Percentiles rank a stretch among this genome's conserved stretches.
Evolutionary conservation across 2,888 invertebrate genomes (phyloP).

Genomic region (Drosophila peninsularis): DNA sequence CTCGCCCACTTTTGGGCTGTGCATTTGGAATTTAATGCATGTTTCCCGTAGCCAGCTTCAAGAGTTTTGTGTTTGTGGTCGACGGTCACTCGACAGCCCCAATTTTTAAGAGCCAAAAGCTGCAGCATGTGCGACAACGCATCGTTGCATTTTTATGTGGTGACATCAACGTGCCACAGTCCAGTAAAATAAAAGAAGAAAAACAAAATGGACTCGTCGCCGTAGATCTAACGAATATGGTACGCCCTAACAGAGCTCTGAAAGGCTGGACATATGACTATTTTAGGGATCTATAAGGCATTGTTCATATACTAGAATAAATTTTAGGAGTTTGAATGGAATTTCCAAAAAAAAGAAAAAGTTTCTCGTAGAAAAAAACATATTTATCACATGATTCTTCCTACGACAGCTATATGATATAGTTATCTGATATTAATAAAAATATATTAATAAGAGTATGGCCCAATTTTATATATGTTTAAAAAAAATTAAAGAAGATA

Average conservation of each 20-base stretch:
- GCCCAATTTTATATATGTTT: too few relatives aligned
- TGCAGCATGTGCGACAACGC: conserved; percentile 62
- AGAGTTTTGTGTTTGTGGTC: conserved; percentile 56
- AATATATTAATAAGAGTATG: too few relatives aligned
- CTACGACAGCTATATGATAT: neutral
- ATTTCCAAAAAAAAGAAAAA: neutral
- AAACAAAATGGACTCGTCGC: neutral
- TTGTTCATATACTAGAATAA: neutral
- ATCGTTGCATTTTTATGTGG: conserved; percentile 65
- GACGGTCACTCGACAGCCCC: conserved; percentile 58
- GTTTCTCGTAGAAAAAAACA: neutral
- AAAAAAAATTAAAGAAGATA: neutral
- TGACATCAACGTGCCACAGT: conserved; percentile 60
- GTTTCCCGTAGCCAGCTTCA: conserved; percentile 30
- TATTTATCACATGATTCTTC: neutral
- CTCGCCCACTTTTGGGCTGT: conserved; percentile 13
- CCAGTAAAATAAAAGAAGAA: conserved; percentile 29
- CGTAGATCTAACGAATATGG: neutral
- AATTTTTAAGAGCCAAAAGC: conserved; percentile 61
- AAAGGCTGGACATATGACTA: neutral
- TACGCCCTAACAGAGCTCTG: conserved; percentile 5
- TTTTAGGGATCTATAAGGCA: neutral
- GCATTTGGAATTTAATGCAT: conserved; percentile 51
- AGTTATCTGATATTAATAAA: neutral
- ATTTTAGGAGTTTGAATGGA: neutral